Conservation (phyloP, 2,888 invertebrate species). For the Diaprepes abbreviatus region DNA sequence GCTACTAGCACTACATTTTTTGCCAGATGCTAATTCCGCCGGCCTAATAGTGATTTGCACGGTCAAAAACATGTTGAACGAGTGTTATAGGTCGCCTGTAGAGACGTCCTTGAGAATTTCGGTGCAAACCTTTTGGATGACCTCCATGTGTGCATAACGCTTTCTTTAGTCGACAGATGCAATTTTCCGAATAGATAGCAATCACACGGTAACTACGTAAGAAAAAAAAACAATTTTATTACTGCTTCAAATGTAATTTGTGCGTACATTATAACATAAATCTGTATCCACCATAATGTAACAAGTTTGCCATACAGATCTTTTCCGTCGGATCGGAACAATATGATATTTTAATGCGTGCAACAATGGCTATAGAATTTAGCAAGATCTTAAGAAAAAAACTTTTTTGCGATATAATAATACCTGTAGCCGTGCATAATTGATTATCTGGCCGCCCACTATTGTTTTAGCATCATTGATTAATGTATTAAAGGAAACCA, state of each 20-base stretch:
- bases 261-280: background rate
- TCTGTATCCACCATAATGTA: background rate
- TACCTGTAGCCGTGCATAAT: conserved; percentile 64
- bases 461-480: conserved; percentile 67
- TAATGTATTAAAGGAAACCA: conserved; percentile 63
- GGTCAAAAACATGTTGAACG: no score
- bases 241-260: background rate
- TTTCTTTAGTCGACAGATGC: no score
- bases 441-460: conserved; percentile 67
- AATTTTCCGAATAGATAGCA: no score
- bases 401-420: conserved; percentile 59
- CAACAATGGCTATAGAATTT: conserved; percentile 49
- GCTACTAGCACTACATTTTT: no score
- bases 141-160: no score
- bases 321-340: conserved; percentile 1
- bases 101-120: no score
- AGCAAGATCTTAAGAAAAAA: conserved; percentile 39
- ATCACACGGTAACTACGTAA: no score
- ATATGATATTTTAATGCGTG: conserved; percentile 28
- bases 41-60: no score
- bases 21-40: no score
- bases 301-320: background rate
- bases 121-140: no score
- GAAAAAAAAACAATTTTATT: no score
- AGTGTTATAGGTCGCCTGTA: no score